Evolutionary conservation across 2,113 vertebrate species (phyloP).

Genomic region (Bungarus multicinctus): DNA sequence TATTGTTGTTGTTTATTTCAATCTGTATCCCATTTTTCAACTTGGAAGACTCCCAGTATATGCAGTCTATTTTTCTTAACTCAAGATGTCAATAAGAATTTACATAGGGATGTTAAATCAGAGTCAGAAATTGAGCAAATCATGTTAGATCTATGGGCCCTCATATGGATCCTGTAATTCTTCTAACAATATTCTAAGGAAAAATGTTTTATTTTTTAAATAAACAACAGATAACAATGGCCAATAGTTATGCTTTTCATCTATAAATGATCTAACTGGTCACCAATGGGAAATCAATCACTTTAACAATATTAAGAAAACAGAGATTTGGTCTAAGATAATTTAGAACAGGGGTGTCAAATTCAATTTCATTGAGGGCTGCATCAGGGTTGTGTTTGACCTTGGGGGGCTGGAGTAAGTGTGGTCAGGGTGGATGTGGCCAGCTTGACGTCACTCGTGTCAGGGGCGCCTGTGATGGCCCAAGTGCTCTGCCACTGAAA

Average conservation of each 20-base stretch:
- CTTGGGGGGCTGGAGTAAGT: no score
- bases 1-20: neutral
- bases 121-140: slow-evolving; percentile 23
- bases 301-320: neutral
- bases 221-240: neutral
- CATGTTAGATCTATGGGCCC: neutral
- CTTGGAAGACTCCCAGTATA: neutral
- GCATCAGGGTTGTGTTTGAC: no score
- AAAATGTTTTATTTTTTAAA: neutral
- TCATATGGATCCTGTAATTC: neutral
- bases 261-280: neutral
- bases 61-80: neutral
- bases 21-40: neutral
- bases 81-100: neutral
- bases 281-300: neutral
- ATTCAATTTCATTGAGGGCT: no score
- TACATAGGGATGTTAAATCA: fast-evolving
- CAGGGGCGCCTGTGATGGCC: no score
- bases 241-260: neutral
- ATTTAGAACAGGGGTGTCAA: neutral
- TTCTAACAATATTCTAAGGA: neutral
- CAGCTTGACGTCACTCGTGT: no score
- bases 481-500: no score
- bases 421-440: no score
- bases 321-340: neutral